Conservation (phyloP, 2,797 vertebrate genomes). For the Hydrolagus colliei region DNA sequence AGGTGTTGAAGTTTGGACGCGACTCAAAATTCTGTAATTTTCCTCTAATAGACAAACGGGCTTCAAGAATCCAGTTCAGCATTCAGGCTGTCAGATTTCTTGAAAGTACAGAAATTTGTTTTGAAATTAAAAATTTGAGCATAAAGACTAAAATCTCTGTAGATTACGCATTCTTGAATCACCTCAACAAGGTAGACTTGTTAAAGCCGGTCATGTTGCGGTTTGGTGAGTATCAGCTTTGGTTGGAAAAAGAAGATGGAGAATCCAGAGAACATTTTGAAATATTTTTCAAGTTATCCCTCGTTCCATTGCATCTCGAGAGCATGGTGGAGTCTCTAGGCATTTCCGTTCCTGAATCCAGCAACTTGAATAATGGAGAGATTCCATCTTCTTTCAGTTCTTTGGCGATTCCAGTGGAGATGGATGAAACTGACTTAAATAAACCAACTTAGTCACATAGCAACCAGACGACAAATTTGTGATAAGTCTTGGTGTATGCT, state of each 20-base stretch:
- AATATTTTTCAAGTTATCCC: constrained; percentile 61
- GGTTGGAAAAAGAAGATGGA: constrained; percentile 63
- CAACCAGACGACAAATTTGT: constrained; percentile 39
- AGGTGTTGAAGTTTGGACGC: constrained; percentile 66
- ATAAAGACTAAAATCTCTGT: constrained; percentile 62
- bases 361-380: constrained; percentile 5
- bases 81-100: constrained; percentile 65
- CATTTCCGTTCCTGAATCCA: constrained; percentile 53
- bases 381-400: neutral
- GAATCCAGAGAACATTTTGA: constrained; percentile 70
- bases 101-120: constrained; percentile 51
- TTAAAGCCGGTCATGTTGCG: constrained; percentile 63
- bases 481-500: neutral
- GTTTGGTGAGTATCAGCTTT: constrained; percentile 76
- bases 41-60: constrained; percentile 58
- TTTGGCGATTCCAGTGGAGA: constrained; percentile 46
- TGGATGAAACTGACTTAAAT: constrained; percentile 54
- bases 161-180: constrained; percentile 54
- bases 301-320: constrained; percentile 61
- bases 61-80: constrained; percentile 75
- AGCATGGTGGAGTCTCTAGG: constrained; percentile 40
- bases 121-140: constrained; percentile 84
- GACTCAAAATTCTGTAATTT: constrained; percentile 64
- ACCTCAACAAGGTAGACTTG: constrained; percentile 71
- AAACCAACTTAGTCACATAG: constrained; percentile 37